Percentiles rank a stretch among this genome's conserved stretches.
Conservation (phyloP, 92 coral and sea anemone genomes). For the Bergia sp. region DNA sequence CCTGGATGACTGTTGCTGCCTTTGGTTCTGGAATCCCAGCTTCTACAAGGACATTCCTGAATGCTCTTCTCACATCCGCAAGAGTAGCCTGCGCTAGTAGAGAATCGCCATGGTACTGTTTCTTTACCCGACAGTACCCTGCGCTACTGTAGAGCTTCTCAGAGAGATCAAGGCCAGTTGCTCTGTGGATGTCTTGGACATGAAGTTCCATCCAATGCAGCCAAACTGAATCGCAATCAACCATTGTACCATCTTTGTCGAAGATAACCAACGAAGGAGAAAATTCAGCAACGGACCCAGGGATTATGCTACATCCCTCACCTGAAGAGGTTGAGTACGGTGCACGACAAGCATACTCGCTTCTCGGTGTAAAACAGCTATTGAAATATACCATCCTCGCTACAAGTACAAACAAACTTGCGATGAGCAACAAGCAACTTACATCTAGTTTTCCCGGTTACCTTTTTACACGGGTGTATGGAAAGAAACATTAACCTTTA, state of each 20-base stretch:
- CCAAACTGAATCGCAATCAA: conserved; percentile 91
- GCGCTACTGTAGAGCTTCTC: conserved; percentile 74
- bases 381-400: not conserved
- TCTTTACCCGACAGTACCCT: conserved; percentile 79
- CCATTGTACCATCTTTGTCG: conserved; percentile 96
- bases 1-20: conserved; percentile 70
- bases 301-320: conserved; percentile 52
- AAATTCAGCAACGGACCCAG: conserved; percentile 23
- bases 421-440: not conserved
- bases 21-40: conserved; percentile 62
- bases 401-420: not conserved
- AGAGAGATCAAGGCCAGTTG: conserved; percentile 76
- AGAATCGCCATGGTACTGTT: conserved; percentile 66
- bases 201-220: conserved; percentile 89
- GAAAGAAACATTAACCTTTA: not conserved
- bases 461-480: not conserved
- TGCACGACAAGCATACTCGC: not conserved
- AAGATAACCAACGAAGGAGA: conserved; percentile 83
- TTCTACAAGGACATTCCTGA: conserved; percentile 72
- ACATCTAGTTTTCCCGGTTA: not conserved
- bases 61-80: conserved; percentile 74
- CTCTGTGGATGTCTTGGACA: conserved; percentile 69
- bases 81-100: conserved; percentile 91
- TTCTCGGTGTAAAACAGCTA: not conserved
- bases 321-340: conserved; percentile 66